A percentile compares a stretch with the other conserved stretches of the same genome.
Conservation (phyloP, 2,888 invertebrate genomes). For the Cheilosia scutellata region DNA sequence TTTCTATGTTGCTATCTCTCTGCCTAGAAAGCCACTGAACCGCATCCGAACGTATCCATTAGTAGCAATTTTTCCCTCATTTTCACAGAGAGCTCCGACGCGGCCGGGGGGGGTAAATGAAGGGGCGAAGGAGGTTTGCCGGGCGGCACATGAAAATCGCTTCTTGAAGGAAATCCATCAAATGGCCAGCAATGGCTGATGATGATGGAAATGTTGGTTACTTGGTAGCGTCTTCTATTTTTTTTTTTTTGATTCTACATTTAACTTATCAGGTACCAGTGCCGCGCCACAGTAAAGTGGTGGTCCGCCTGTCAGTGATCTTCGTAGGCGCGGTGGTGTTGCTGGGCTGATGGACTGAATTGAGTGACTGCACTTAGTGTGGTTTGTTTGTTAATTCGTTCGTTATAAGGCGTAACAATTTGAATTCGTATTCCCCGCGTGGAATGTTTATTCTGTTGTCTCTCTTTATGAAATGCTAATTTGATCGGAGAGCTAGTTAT, state of each 20-base stretch:
- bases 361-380: slow-evolving; percentile 74
- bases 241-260: slow-evolving; percentile 19
- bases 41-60: slow-evolving; percentile 76
- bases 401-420: slow-evolving; percentile 73
- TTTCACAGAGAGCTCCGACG: slow-evolving; percentile 56
- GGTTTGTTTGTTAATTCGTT: slow-evolving; percentile 74
- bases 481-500: slow-evolving; percentile 59
- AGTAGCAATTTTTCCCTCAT: slow-evolving; percentile 75
- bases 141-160: slow-evolving; percentile 68
- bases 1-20: slow-evolving; percentile 48
- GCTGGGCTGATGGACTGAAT: slow-evolving; percentile 55
- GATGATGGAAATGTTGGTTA: slow-evolving; percentile 52
- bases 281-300: not conserved
- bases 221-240: slow-evolving; percentile 28
- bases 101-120: not conserved
- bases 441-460: slow-evolving; percentile 58
- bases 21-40: slow-evolving; percentile 76
- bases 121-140: not conserved
- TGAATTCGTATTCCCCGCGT: slow-evolving; percentile 58
- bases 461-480: slow-evolving; percentile 73
- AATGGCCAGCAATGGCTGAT: slow-evolving; percentile 63
- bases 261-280: slow-evolving; percentile 46
- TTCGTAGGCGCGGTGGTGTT: slow-evolving; percentile 8
- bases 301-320: slow-evolving; percentile 31
- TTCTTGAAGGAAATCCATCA: slow-evolving; percentile 73